Evolutionary conservation across 2,888 invertebrate genomes (phyloP), one percentile per base, ranked within the genome.

Genomic region (Malthinus flaveolus): DNA sequence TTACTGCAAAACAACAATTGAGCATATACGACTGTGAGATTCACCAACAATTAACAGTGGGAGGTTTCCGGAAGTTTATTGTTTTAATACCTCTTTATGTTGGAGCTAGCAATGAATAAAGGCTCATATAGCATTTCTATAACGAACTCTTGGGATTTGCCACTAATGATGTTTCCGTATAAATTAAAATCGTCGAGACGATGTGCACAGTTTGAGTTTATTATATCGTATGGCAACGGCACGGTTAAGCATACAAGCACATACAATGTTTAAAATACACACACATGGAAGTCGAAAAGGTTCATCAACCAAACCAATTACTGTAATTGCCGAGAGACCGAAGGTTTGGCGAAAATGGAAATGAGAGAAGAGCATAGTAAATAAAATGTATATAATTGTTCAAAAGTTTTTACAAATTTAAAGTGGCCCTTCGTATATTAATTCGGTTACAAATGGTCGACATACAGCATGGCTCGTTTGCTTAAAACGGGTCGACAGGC

Each of bases 51-150:
- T 55, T 52, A 59, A 51, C 46, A 32, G 59, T 44, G 45, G 47
- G 55, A 56, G 35, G 57, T 45, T 56, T 56, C 56, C 58, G 65
- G 63, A 64, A 63, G 62, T 60, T 62, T 60, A 66, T 64, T 64
- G 63, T 64, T 63, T 63, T 59, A 56, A 56, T 54, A 45, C 39
- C 57, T 65, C 61, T 58, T 54, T 55, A 49, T 50, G 45, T 33
- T 9, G 33, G 5, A 39, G 33, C 39, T 32, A 34, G 35, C 49
- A 13, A 42, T 45, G 37, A 15, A 35, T 52, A 53, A 49, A 48
- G 48, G 52, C 39, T 15, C 39, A 42, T 49, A 53, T 11, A 39
- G 46, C 45, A 37, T 23, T 59, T 54, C 58, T 47, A 46, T 52
- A 52, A 52, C 35, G 52, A 52, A 58, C 52, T 44, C 50, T 57